A percentile compares a stretch with the other conserved stretches of the same genome.
phyloP scores from a whole-genome alignment of 2,888 invertebrate genomes.

The Lampropteryx suffumata region DNA sequence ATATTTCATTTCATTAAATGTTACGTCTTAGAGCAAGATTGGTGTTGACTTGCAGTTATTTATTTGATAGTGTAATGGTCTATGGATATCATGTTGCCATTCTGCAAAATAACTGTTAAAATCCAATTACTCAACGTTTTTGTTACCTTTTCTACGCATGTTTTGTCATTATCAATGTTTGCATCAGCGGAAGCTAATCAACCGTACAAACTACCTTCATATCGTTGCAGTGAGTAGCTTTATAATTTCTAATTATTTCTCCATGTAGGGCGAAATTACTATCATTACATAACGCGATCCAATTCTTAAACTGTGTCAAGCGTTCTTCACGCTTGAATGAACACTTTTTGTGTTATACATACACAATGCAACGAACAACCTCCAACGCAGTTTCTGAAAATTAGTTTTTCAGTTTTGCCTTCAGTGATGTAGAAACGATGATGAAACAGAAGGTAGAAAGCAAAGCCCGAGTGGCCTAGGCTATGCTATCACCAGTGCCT shows the following conservation, averaged over 20 bases:
- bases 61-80: too few relatives aligned
- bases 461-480: too few relatives aligned
- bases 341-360: constrained; percentile 16
- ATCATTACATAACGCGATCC: constrained; percentile 21
- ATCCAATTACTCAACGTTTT: too few relatives aligned
- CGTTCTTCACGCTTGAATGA: constrained; percentile 22
- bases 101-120: too few relatives aligned
- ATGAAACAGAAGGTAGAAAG: too few relatives aligned
- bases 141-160: too few relatives aligned
- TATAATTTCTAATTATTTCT: constrained; percentile 13
- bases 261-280: constrained; percentile 12
- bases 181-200: constrained; percentile 2
- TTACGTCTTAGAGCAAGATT: too few relatives aligned
- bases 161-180: not conserved
- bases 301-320: constrained; percentile 26
- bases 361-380: constrained; percentile 1
- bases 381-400: constrained; percentile 8
- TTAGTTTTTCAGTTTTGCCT: not conserved
- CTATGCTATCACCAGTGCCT: too few relatives aligned
- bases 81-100: too few relatives aligned
- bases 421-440: too few relatives aligned
- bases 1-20: too few relatives aligned
- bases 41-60: too few relatives aligned
- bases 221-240: not conserved
- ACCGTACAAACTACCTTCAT: constrained; percentile 3